Conservation (phyloP, 2,113 vertebrate species). For the Anarhynchus alexandrinus region DNA sequence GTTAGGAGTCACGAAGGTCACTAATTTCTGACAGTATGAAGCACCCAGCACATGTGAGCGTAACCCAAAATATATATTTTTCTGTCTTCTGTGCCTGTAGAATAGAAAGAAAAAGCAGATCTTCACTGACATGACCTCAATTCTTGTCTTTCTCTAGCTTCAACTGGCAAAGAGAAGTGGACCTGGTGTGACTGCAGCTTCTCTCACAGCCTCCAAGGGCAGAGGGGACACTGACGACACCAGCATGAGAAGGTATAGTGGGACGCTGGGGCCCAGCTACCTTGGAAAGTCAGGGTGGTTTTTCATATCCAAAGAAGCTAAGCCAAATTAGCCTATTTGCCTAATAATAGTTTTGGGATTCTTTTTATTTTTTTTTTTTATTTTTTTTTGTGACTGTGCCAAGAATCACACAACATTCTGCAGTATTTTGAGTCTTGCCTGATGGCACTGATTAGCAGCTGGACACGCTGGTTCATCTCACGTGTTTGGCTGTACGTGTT, state of each 20-base stretch:
- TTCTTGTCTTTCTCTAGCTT: not conserved
- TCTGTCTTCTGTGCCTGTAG: not conserved
- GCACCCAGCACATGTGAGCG: fast-evolving
- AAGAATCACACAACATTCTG: not conserved
- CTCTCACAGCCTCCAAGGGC: not conserved
- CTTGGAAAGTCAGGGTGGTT: not conserved
- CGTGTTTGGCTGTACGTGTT: not conserved
- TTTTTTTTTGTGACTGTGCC: not conserved
- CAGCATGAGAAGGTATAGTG: not conserved
- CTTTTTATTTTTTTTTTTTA: not conserved
- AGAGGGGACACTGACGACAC: not conserved
- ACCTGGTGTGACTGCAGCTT: not conserved
- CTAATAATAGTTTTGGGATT: not conserved
- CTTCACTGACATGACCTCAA: not conserved
- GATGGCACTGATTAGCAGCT: not conserved
- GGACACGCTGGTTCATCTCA: not conserved
- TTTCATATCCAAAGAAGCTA: not conserved
- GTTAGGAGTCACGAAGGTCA: not conserved
- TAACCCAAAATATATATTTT: not conserved
- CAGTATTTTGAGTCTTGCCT: not conserved
- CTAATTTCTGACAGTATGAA: not conserved
- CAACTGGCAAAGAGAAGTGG: not conserved
- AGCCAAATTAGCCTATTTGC: not conserved
- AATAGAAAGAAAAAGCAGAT: not conserved
- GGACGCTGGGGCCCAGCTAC: not conserved